These are phyloP conservation scores for Drosophila orena DNA, from an alignment of 1,140 invertebrate genomes.

Conservation along the genomic window DNA sequence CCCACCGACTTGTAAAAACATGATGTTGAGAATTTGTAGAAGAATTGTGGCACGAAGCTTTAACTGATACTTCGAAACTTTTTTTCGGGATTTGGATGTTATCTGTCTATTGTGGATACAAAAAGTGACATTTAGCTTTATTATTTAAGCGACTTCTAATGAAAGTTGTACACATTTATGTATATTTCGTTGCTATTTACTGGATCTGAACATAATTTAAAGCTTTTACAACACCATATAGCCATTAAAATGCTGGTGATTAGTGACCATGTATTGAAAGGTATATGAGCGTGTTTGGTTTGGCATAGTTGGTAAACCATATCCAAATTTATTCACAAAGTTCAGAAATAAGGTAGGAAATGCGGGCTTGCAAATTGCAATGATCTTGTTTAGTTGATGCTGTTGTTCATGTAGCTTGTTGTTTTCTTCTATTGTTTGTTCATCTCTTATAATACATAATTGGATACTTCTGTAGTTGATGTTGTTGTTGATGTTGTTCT, in stretches of 20 bases:
- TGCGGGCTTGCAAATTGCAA: constrained; percentile 30
- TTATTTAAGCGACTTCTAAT: constrained; percentile 27
- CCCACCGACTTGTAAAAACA: constrained; percentile 20
- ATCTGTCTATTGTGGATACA: constrained; percentile 15
- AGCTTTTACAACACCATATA: constrained; percentile 74
- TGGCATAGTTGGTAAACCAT: constrained; percentile 20
- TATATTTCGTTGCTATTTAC: constrained; percentile 39
- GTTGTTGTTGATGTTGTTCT: constrained; percentile 61
- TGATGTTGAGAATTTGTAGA: constrained; percentile 9
- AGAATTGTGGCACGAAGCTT: constrained; percentile 3
- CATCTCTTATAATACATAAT: constrained; percentile 51
- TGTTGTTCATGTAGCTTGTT: constrained; percentile 37
- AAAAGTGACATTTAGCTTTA: constrained; percentile 9
- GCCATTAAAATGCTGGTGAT: constrained; percentile 58
- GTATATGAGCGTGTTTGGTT: constrained; percentile 9
- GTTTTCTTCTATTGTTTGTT: constrained; percentile 41
- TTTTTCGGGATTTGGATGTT: constrained; percentile 8
- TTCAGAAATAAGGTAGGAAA: constrained; percentile 56
- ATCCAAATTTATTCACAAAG: constrained; percentile 62
- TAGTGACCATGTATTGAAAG: constrained; percentile 16
- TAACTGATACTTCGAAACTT: constrained; percentile 3
- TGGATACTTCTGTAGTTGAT: constrained; percentile 57
- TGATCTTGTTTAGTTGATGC: constrained; percentile 21
- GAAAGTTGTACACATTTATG: constrained; percentile 42
- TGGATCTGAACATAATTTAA: constrained; percentile 56